Base-by-base conservation (phyloP, 2,797 vertebrate genomes). In the Typhlichthys subterraneus region DNA sequence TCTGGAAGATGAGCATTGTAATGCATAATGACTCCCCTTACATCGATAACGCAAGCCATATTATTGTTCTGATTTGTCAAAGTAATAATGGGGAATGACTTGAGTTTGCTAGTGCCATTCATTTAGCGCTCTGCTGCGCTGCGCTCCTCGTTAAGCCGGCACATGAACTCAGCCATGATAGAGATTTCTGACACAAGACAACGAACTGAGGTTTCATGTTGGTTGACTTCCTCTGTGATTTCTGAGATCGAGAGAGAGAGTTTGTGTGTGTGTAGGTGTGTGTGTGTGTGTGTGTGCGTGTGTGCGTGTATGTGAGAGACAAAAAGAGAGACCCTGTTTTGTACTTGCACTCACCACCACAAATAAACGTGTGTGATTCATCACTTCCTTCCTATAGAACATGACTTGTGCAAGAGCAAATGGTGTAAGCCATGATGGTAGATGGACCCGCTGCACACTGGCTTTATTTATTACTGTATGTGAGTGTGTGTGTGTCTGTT, bases 321-420 rank as follows among this genome's bases (percentile, higher is more conserved):
- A 70, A 61, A 80, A 57, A 70, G 66, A 74, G 67, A 69, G 64
- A 52, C 55, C 77, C 76, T 81, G 79, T 84, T 23, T 79, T 85
- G 77, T 73, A 75, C 65, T 71, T 76, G 53, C 72, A 73, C 67
- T 85, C 82, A 78, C 77, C 77, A 81, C 87, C 84, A 83, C 84
- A 85, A 87, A 86, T 84, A 87, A 87, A 77, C 79, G 70, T 78
- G 78, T 54, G 75, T 86, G 89, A 89, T 88, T 89, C 88, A 89
- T 87, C 85, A 81, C 84, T 90, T 90, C 89, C 89, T 91, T 90
- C 84, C 87, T 86, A 85, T 79, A 75, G 67, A 63, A 75, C 83
- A 79, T 57, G 77, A 85, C 75, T 70, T 80, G 76, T 67, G 74
- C 83, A 77, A 82, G 76, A 80, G 69, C 71, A 61, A 23, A 81